Base-by-base conservation (phyloP, 2,888 invertebrate genomes). In the Epistrophe grossulariae region DNA sequence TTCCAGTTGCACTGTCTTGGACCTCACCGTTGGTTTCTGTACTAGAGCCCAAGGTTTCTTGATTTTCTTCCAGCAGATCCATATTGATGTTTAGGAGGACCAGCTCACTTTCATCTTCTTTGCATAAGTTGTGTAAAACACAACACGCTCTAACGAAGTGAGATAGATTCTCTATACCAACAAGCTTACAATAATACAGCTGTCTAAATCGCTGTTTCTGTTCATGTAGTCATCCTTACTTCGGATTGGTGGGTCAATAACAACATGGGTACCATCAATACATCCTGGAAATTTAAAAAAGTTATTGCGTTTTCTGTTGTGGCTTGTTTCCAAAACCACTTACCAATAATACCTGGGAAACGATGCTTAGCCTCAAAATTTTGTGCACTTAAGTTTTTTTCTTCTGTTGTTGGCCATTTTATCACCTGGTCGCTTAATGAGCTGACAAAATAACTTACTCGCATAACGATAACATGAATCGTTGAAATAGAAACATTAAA, bases 51-150 rank as follows among this genome's bases (percentile, higher is more conserved):
- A n/a, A 45, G 15, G 4, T 13, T 5, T 45, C 43, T 45, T 5
- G 43, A n/a, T n/a, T n/a, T n/a, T 0, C 1, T 1, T 45, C 43
- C n/a, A 8, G 6, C 11, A 6, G n/a, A n/a, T 7, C n/a, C n/a
- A n/a, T n/a, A 8, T 45, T n/a, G 7, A 45, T 45, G 7, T 45
- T 45, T 7, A 45, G 43, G 7, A 45, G 6, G n/a, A 15, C 43
- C 2, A 45, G n/a, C 6, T 45, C 43, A n/a, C 43, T 45, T 45
- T 45, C 43, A 15, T n/a, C n/a, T n/a, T n/a, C n/a, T n/a, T 45
- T 45, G 43, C 43, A n/a, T n/a, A 45, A 45, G n/a, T 45, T 45
- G 15, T 45, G 43, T n/a, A 45, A 45, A n/a, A 45, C 43, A 45
- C 43, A 45, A n/a, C 43, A 45, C n/a, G 43, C 43, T n/a, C 43